Evolutionary conservation across 1,140 invertebrate genomes (phyloP).

Genomic region (Neuroterus valhalla): DNA sequence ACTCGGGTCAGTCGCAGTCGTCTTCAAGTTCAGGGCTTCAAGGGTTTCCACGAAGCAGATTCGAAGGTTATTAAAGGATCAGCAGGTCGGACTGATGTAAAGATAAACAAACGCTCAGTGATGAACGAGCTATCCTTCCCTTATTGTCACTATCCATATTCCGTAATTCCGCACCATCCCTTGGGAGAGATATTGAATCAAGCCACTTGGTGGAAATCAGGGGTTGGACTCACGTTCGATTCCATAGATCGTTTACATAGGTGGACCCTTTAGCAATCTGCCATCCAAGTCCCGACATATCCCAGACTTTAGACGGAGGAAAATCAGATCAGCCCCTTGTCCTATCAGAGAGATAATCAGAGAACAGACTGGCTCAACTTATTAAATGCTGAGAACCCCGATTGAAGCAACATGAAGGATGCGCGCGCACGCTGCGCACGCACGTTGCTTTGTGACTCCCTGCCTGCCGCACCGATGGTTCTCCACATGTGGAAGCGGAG

Average conservation of each 20-base stretch:
- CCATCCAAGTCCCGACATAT: background rate
- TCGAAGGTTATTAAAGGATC: constrained; percentile 61
- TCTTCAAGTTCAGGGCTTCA: constrained; percentile 30
- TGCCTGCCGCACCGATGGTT: too few relatives aligned
- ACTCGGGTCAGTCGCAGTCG: constrained; percentile 12
- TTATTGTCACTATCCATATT: constrained; percentile 6
- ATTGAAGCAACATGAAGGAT: too few relatives aligned
- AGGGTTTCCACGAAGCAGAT: constrained; percentile 36
- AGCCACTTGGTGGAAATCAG: background rate
- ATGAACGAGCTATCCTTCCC: constrained; percentile 48
- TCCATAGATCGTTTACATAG: background rate
- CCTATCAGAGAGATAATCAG: background rate
- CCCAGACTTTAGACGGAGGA: background rate
- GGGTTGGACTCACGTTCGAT: background rate
- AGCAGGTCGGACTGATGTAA: constrained; percentile 58
- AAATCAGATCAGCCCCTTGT: background rate
- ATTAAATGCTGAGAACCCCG: too few relatives aligned
- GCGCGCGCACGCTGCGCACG: too few relatives aligned
- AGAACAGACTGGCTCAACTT: too few relatives aligned
- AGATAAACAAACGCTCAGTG: constrained; percentile 61
- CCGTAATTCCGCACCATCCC: background rate
- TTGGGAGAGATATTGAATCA: background rate
- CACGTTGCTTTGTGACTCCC: too few relatives aligned
- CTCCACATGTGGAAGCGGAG: too few relatives aligned
- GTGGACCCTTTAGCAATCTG: background rate